Percentiles rank a stretch among this genome's conserved stretches.
These are phyloP conservation scores for Centropus unirufus DNA, from an alignment of 2,113 vertebrate genomes.

Conservation along the genomic window DNA sequence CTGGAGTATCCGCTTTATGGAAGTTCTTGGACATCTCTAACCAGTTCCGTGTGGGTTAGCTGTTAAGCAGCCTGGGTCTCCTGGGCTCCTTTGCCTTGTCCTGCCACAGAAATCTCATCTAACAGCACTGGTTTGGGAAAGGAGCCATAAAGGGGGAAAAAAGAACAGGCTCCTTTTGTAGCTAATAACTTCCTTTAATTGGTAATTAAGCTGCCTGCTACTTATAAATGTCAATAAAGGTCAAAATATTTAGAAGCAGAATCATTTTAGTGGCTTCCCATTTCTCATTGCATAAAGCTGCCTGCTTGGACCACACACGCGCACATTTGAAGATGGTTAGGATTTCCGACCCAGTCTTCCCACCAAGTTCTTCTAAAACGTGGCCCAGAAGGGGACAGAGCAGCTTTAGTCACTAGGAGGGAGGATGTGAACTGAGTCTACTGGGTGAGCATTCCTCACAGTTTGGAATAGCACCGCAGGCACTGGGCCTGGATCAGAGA, in stretches of 20 bases:
- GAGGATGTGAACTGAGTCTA: conserved; percentile 48
- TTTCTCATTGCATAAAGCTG: conserved; percentile 62
- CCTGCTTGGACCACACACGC: conserved; percentile 58
- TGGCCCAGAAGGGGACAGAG: conserved; percentile 54
- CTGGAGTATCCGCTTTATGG: background rate
- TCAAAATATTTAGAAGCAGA: conserved; percentile 73
- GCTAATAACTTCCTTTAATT: conserved; percentile 72
- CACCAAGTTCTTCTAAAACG: conserved; percentile 34
- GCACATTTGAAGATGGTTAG: conserved; percentile 55
- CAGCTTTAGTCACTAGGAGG: conserved; percentile 47
- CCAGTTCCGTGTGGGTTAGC: background rate
- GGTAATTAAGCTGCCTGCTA: conserved; percentile 72
- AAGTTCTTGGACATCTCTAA: background rate
- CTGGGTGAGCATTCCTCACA: conserved; percentile 65
- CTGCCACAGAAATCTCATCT: conserved; percentile 36
- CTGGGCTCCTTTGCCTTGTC: conserved; percentile 16
- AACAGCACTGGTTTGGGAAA: conserved; percentile 51
- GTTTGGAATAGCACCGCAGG: conserved; percentile 38
- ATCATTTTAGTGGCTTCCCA: conserved; percentile 70
- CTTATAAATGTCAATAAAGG: conserved; percentile 75
- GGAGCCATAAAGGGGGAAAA: conserved; percentile 38
- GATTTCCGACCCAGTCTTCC: conserved; percentile 54
- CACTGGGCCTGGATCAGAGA: conserved; percentile 1
- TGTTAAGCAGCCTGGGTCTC: background rate
- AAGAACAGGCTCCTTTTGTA: conserved; percentile 69